phyloP scores from a whole-genome alignment of 2,888 invertebrate genomes.

The Drosophila formosana region DNA sequence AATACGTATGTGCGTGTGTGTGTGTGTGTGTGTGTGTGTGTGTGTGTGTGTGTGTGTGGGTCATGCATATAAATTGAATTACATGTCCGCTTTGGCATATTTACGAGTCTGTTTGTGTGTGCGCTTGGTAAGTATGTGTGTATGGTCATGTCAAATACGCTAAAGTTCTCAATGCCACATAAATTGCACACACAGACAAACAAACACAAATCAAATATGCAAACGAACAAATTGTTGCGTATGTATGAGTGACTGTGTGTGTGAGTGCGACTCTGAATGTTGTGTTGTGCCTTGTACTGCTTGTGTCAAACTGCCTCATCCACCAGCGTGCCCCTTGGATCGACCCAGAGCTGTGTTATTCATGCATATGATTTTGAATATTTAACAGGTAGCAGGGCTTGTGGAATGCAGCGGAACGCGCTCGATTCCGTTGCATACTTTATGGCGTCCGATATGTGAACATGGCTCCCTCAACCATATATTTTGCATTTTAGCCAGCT shows the following conservation, averaged over 20 bases:
- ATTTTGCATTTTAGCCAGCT: conserved; percentile 23
- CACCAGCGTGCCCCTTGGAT: neutral
- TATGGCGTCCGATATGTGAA: conserved; percentile 42
- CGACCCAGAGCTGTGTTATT: conserved; percentile 44
- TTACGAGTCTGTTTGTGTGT: conserved; percentile 68
- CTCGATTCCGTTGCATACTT: conserved; percentile 72
- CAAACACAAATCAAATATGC: conserved; percentile 74
- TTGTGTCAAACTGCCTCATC: conserved; percentile 42
- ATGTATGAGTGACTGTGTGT: conserved; percentile 21
- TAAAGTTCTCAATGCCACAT: conserved; percentile 76
- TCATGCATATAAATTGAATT: conserved; percentile 73
- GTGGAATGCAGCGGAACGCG: conserved; percentile 45
- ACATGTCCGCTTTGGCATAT: conserved; percentile 67
- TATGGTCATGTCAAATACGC: conserved; percentile 69
- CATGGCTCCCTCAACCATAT: conserved; percentile 31
- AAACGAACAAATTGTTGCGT: conserved; percentile 68
- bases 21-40: conserved; percentile 15
- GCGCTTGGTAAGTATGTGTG: conserved; percentile 37
- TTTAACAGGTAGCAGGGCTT: conserved; percentile 67
- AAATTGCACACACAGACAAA: conserved; percentile 66
- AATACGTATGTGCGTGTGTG: conserved; percentile 21
- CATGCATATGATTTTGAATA: conserved; percentile 80
- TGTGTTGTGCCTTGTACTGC: conserved; percentile 18
- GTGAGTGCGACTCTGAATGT: conserved; percentile 16
- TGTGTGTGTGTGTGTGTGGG: conserved; percentile 38